Conservation (phyloP, 1,140 invertebrate genomes). For the Rhizoglyphus robini region DNA sequence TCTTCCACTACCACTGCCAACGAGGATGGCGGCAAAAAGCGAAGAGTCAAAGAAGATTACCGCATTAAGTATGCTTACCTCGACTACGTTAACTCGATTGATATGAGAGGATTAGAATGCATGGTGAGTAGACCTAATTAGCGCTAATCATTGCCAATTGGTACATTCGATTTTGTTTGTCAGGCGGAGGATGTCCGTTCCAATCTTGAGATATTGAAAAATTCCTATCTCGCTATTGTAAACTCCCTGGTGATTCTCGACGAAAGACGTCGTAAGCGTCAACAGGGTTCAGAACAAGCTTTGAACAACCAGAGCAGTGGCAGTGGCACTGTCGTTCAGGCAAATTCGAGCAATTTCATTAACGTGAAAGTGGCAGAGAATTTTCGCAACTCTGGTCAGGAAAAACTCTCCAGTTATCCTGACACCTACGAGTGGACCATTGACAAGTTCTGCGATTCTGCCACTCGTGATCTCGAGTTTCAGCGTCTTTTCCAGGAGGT, state of each 20-base stretch:
- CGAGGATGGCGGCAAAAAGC: background rate
- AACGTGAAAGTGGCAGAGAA: background rate
- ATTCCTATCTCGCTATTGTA: constrained; percentile 2
- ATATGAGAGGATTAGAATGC: background rate
- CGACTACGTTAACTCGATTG: background rate
- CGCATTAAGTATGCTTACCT: constrained; percentile 7
- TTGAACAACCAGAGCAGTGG: background rate
- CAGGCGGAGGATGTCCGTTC: constrained; percentile 5
- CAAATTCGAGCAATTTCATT: background rate
- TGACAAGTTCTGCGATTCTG: constrained; percentile 2
- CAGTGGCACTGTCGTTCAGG: background rate
- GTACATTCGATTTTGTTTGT: no score
- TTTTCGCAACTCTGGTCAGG: background rate
- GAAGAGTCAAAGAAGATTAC: background rate
- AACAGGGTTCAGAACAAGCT: background rate
- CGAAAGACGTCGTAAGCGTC: background rate
- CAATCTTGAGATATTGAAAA: background rate
- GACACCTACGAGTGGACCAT: background rate
- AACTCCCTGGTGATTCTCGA: constrained; percentile 5
- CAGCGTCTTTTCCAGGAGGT: background rate
- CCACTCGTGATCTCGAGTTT: constrained; percentile 2
- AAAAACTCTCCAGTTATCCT: background rate
- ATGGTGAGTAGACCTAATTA: background rate
- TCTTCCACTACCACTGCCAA: background rate
- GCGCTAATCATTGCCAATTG: no score